These are phyloP conservation scores for Drosophila kambysellisi DNA, from an alignment of 2,888 invertebrate species.

Conservation along the genomic window DNA sequence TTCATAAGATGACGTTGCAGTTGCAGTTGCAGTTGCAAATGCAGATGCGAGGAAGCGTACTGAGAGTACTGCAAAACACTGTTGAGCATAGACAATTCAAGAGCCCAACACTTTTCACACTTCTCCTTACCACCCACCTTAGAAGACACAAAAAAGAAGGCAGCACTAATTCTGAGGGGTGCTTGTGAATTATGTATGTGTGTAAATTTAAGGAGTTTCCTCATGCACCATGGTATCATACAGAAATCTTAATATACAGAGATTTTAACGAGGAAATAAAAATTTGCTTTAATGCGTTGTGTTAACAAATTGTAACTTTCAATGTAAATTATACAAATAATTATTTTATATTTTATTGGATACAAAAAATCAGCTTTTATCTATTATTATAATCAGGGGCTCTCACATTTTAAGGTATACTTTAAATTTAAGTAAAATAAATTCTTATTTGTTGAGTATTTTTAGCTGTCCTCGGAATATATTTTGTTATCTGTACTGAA, in stretches of 20 bases:
- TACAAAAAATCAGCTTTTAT: neutral
- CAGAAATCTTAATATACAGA: neutral
- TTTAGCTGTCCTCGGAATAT: neutral
- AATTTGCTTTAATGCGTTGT: neutral
- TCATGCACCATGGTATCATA: neutral
- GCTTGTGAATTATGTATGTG: slow-evolving; percentile 11
- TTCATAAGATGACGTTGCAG: slow-evolving; percentile 36
- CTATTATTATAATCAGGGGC: neutral
- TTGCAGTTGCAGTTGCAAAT: slow-evolving; percentile 1
- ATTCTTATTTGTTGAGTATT: neutral
- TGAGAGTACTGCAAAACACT: neutral
- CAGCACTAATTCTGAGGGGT: slow-evolving; percentile 27
- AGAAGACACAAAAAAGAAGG: slow-evolving; percentile 2
- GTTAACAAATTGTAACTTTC: neutral
- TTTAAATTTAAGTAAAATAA: neutral
- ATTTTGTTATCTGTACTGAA: no score
- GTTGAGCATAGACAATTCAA: slow-evolving; percentile 35
- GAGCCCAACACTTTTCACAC: slow-evolving; percentile 15
- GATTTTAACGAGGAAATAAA: neutral
- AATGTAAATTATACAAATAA: neutral
- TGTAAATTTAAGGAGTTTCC: neutral
- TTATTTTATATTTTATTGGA: neutral
- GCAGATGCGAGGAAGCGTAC: neutral
- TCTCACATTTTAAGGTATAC: neutral
- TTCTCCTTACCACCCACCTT: neutral